These are phyloP conservation scores for Lithobates sylvaticus DNA, from an alignment of 2,797 vertebrate species.

Conservation along the genomic window DNA sequence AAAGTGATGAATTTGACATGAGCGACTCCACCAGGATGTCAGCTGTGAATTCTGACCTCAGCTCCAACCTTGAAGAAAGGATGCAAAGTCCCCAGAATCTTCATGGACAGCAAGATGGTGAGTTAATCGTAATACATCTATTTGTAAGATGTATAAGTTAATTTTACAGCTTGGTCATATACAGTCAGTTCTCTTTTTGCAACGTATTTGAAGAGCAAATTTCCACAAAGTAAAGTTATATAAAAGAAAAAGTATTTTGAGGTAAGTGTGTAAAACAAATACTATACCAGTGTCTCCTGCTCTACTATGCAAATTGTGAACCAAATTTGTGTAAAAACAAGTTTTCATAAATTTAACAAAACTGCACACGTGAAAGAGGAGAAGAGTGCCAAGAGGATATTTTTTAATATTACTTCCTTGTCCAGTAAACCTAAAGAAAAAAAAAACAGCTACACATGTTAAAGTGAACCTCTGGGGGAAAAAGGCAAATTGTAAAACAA, in stretches of 20 bases:
- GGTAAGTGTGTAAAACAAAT: neutral
- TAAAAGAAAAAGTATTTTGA: neutral
- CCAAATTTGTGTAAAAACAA: too few relatives aligned
- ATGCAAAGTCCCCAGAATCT: constrained; percentile 84
- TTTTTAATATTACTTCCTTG: too few relatives aligned
- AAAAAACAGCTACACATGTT: too few relatives aligned
- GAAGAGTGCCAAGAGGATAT: too few relatives aligned
- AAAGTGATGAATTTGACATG: constrained; percentile 86
- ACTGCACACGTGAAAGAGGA: too few relatives aligned
- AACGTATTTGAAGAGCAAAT: neutral
- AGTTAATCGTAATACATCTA: constrained; percentile 61
- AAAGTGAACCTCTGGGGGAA: too few relatives aligned
- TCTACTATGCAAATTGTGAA: too few relatives aligned
- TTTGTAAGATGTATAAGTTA: neutral
- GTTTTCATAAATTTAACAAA: too few relatives aligned
- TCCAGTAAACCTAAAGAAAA: too few relatives aligned
- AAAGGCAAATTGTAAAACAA: too few relatives aligned
- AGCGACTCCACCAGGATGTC: constrained; percentile 86
- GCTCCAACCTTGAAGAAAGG: constrained; percentile 85
- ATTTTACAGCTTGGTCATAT: neutral
- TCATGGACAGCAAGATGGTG: constrained; percentile 83
- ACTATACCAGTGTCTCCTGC: too few relatives aligned
- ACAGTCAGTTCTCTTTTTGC: neutral
- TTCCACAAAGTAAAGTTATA: neutral
- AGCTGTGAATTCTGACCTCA: constrained; percentile 84